Evolutionary conservation across 1,140 invertebrate species (phyloP), one percentile per base, ranked within the genome.

Genomic region (Thalassaphorura encarpata): DNA sequence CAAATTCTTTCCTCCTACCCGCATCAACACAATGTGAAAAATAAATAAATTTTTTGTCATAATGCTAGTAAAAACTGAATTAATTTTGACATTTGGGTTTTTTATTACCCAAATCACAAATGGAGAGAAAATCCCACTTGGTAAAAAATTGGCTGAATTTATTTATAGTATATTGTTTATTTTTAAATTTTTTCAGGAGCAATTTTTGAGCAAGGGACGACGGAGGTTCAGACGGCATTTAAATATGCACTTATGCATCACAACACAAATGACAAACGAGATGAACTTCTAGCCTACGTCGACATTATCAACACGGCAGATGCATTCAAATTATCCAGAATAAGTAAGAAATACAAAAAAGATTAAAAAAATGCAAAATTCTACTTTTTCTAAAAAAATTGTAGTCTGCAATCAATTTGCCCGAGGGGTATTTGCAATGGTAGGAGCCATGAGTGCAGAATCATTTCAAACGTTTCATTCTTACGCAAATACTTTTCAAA

Each of bases 401-500:
- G 16, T 68, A 78, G 76, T 78, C 43, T 77, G 76, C 63, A 61
- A 66, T 26, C 72, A 75, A 48, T 69, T 79, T 50, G 71, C 74
- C 15, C 68, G 74, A 39, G 76, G 74, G 3, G 73, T 75, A 31
- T 75, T 73, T 61, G 74, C 75, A 40, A 68, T 79, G 57, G 69
- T 79, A 52, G 77, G 75, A 4, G 69, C 71, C 13, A 72, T 94
- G 16, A 86, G 73, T 60, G 69, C 72, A 3, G 73, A 75, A 26
- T 73, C 75, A 27, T 73, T 78, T 64, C 71, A 76, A 24, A 77
- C 75, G 8, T 69, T 78, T 28, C 72, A 77, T 63, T 76, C 74
- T 0, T 77, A 77, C 61, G 73, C 73, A 48, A 76, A 77, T 64
- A 76, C 75, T 8, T 79, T 78, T 64, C 70, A 76, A 52, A 77